Base-by-base conservation (phyloP, 2,113 vertebrate genomes). In the Burhinus bistriatus region DNA sequence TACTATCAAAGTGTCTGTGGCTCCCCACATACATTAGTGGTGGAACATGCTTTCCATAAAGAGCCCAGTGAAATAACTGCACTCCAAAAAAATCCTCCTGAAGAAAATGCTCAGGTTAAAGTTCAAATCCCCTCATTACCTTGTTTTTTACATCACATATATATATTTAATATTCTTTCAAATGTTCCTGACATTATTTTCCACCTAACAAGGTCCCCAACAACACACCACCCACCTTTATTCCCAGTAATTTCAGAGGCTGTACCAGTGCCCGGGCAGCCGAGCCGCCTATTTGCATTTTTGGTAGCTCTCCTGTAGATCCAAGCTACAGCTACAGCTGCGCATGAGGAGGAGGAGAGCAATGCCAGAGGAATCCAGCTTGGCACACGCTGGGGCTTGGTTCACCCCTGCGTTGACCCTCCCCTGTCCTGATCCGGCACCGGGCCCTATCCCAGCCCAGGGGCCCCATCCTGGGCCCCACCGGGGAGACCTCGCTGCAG, bases 151-250 rank as follows among this genome's bases (percentile, higher is more conserved):
- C 55, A 68, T 93, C 66, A 34, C n/a, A 51, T 89, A 47, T 36
- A 66, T 64, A 62, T 64, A 58, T 90, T 75, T 68, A 32, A 30
- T 27, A 21, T 30, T 91, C 62, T 76, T 92, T 93, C 77, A 84
- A 42, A 58, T 57, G 32, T 76, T 89, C 38, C 32, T 59, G 61
- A 32, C 4, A 1, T 32, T 64, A 38, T 72, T 87, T 89, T 64
- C 44, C 40, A 44, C 42, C 73, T 59, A 82, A 58, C 0, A 6
- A 81, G 59, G n/a, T 17, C 58, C 55, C 54, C 11, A 55, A 45
- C 55, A 80, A 15, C 61, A 38, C 3, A 1, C 62, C 0, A 0
- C 25, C 2, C 1, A 2, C 69, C 55, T 83, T 79, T 29, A 27
- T 26, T 15, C 38, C 19, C 45, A 3, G 20, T 40, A 12, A 44